Evolutionary conservation across 2,888 invertebrate species (phyloP).

Genomic region (Parasteatoda lunata): DNA sequence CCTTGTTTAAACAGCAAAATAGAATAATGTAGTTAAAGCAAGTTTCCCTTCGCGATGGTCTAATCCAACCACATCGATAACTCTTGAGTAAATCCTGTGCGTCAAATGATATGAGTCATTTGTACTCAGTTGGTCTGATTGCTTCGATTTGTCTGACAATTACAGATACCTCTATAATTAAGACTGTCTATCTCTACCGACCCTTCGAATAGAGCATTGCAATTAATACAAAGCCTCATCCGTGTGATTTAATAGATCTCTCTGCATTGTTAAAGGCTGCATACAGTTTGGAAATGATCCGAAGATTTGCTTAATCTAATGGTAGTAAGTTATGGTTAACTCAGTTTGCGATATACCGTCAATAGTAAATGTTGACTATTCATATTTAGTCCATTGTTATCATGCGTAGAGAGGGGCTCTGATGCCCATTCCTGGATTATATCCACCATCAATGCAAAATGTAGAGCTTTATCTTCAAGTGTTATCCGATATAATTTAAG

Average conservation of each 20-base stretch:
- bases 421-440: no score
- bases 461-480: no score
- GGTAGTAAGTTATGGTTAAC: constrained; percentile 14
- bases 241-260: constrained; percentile 4
- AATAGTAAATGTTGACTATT: constrained; percentile 21
- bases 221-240: constrained; percentile 7
- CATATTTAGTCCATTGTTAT: background rate
- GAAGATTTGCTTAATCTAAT: background rate
- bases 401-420: no score
- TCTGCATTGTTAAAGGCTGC: background rate
- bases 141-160: background rate
- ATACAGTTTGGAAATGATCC: background rate
- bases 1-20: no score
- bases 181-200: background rate
- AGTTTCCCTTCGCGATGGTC: no score
- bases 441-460: no score
- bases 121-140: background rate
- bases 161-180: constrained; percentile 4
- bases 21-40: no score
- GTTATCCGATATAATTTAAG: no score
- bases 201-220: background rate
- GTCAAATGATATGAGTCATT: no score
- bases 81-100: no score
- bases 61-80: no score
- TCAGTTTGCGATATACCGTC: background rate